Evolutionary conservation across 2,888 invertebrate species (phyloP), one percentile per base, ranked within the genome.

Genomic region (Rapana venosa): DNA sequence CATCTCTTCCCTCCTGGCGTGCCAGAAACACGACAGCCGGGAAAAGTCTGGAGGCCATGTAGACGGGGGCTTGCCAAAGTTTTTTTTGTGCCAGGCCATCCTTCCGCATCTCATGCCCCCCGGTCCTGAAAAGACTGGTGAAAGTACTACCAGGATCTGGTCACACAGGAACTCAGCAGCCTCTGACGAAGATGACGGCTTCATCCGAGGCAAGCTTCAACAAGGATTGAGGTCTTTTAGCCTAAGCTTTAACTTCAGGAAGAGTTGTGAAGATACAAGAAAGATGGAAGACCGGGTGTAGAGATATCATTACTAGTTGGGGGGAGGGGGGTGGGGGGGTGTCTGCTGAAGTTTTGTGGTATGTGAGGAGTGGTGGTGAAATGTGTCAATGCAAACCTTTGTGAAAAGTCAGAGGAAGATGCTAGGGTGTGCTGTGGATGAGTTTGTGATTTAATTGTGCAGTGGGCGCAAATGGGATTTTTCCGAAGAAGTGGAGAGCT

Each of bases 31-130:
- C 89, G 96, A 96, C 91, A 92, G 93, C 22, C 92, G 95, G 66
- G 96, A 96, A 91, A 96, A 96, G 91, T n/a, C 91, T 96, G 13
- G 90, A 92, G 20, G 94, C 95, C 36, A 95, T 96, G 95, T 86
- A 92, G 35, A 93, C 94, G n/a, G n/a, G 90, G 96, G n/a, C 88
- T 87, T 91, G 32, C 90, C 92, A 20, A 89, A n/a, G n/a, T n/a
- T n/a, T n/a, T n/a, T n/a, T n/a, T n/a, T 90, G 0, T 96, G 96
- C 90, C 87, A 77, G 56, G 81, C 90, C 4, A n/a, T 91, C 92
- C 22, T 95, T 95, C 91, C 79, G 85, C 13, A 85, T 90, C 66
- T 90, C 92, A 0, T 85, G 5, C n/a, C n/a, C 85, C 91, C 6
- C 88, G 6, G 88, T 87, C 1, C 90, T 95, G 32, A 77, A 91